Conservation (phyloP, 2,797 vertebrate genomes). For the Urophycis tenuis region DNA sequence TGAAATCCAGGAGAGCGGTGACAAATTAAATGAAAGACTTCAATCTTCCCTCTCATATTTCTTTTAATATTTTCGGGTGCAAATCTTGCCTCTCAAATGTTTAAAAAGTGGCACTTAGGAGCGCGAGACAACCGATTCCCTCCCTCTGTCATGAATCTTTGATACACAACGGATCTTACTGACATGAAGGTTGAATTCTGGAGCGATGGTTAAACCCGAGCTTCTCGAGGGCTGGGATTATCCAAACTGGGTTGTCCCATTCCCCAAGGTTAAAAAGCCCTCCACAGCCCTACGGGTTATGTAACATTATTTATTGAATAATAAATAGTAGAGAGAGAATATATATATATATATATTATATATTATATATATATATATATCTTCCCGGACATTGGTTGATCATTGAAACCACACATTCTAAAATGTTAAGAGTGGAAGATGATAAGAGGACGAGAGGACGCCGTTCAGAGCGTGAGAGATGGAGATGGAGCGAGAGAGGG, state of each 20-base stretch:
- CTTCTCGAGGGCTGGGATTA: neutral
- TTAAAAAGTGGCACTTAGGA: neutral
- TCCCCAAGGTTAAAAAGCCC: neutral
- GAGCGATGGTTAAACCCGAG: too few relatives aligned
- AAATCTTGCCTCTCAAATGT: neutral
- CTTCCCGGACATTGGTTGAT: too few relatives aligned
- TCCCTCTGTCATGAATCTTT: neutral
- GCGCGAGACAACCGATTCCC: neutral
- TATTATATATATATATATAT: too few relatives aligned
- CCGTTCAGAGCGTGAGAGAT: neutral
- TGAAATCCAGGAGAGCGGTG: neutral
- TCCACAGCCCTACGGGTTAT: too few relatives aligned
- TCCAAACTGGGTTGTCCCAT: neutral
- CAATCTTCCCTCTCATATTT: neutral
- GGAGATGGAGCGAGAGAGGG: neutral
- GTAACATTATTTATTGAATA: neutral
- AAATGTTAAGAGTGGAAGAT: neutral
- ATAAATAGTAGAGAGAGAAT: too few relatives aligned
- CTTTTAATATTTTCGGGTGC: neutral
- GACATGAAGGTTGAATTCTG: too few relatives aligned
- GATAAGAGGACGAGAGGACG: too few relatives aligned
- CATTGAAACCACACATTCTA: neutral
- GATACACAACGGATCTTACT: neutral
- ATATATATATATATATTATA: too few relatives aligned
- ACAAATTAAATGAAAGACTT: constrained; percentile 1